These are phyloP conservation scores for Halictus ligatus DNA, from an alignment of 2,888 invertebrate genomes.

Conservation along the genomic window DNA sequence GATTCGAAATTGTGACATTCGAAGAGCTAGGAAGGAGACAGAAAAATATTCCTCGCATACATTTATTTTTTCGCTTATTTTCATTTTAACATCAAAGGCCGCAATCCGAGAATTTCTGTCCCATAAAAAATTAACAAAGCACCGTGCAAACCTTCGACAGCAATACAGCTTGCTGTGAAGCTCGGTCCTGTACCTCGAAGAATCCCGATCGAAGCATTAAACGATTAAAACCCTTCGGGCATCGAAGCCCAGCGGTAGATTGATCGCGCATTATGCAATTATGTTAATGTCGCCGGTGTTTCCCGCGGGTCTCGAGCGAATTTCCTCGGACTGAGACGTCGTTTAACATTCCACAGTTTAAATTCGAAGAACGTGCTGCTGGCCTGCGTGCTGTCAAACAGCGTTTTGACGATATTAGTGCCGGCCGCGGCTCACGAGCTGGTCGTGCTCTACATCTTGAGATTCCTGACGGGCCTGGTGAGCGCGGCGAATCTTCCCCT, in stretches of 20 bases:
- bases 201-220: background rate
- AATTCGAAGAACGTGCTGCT: conserved; percentile 80
- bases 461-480: conserved; percentile 78
- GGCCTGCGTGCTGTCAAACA: conserved; percentile 76
- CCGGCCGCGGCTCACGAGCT: conserved; percentile 71
- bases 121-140: background rate
- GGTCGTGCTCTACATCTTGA: conserved; percentile 67
- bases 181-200: background rate
- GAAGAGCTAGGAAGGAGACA: background rate
- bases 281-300: background rate
- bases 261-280: background rate
- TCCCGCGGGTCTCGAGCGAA: background rate
- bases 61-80: background rate
- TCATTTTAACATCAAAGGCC: background rate
- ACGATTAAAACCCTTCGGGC: background rate
- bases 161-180: background rate
- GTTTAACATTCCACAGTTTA: conserved; percentile 71
- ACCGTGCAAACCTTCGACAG: background rate
- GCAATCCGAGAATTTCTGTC: background rate
- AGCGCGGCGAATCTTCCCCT: conserved; percentile 81
- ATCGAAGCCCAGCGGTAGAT: background rate
- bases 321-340: background rate
- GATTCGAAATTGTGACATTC: background rate
- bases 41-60: background rate
- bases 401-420: conserved; percentile 77